Base-by-base conservation (phyloP, 2,888 invertebrate species). In the Dasypogon diadema region DNA sequence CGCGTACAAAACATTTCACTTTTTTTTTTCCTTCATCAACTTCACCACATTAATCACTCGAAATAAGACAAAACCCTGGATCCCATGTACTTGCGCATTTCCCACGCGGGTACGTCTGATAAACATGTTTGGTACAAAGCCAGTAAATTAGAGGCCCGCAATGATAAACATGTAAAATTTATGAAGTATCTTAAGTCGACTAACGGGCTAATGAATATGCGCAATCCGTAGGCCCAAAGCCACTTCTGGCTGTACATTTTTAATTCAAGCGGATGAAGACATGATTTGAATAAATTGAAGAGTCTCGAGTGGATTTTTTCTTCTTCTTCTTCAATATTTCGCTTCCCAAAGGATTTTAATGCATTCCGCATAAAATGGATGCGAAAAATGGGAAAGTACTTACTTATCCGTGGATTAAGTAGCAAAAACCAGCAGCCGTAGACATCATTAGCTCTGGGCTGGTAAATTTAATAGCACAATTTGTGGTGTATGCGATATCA, bases 111-210 rank as follows among this genome's bases (percentile, higher is more conserved):
- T 65, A 22, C 48, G 14, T n/a, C 24, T 34, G 34, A 70, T 70
- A 70, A 70, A 70, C 70, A 70, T 54, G 70, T 70, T 70, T 51
- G 51, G 30, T 54, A 54, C 51, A 70, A 63, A 70, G 54, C 30
- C 70, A 54, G 54, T 70, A 54, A 70, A 70, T 70, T 54, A 34
- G 54, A 70, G 54, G 70, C 54, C 34, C n/a, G 54, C 54, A 63
- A 70, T 70, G 70, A 70, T 70, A 70, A 70, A 70, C 70, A 70
- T 70, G 70, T 54, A 21, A 70, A 70, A 70, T 70, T 70, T 70
- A 70, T 70, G 51, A 70, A 70, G 70, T 54, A 70, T 70, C 54
- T 70, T 70, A 70, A 70, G 54, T 54, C 68, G 68, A 16, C 30
- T 54, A 70, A 70, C 70, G 70, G 70, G 42, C 34, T 51, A 70